Evolutionary conservation across 2,888 invertebrate species (phyloP).

Genomic region (Mythimna albipuncta): DNA sequence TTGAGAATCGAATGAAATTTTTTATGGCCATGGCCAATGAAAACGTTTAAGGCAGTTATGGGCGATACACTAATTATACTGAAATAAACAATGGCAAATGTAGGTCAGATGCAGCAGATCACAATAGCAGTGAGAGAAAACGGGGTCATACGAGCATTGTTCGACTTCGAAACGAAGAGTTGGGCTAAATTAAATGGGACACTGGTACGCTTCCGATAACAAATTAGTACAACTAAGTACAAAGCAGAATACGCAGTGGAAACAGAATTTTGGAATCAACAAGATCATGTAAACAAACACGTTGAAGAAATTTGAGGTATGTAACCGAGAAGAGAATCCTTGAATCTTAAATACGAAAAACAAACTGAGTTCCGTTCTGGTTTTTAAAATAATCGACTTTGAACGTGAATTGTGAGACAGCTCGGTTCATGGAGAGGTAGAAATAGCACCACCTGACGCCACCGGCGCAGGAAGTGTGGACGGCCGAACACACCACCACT

Average conservation of each 20-base stretch:
- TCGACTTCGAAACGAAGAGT: conserved; percentile 73
- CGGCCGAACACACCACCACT: conserved; percentile 74
- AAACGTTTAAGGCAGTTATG: conserved; percentile 49
- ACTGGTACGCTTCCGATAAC: conserved; percentile 70
- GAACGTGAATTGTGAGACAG: conserved; percentile 82
- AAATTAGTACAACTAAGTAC: conserved; percentile 72
- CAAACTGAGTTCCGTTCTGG: conserved; percentile 63
- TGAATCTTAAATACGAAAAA: conserved; percentile 70
- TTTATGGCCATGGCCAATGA: conserved; percentile 63
- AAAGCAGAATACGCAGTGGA: conserved; percentile 40
- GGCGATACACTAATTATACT: conserved; percentile 68
- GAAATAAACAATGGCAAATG: conserved; percentile 75
- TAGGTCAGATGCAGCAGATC: conserved; percentile 77
- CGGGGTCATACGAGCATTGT: conserved; percentile 82
- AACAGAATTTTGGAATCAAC: conserved; percentile 34
- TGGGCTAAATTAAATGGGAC: conserved; percentile 80
- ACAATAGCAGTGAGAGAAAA: conserved; percentile 76
- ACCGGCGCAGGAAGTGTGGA: conserved; percentile 82
- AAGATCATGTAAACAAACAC: conserved; percentile 56
- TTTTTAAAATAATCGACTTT: conserved; percentile 84
- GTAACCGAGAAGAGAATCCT: conserved; percentile 63
- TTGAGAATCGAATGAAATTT: conserved; percentile 35
- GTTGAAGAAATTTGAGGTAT: conserved; percentile 59
- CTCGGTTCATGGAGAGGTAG: conserved; percentile 84
- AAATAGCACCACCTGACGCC: conserved; percentile 86